phyloP scores from a whole-genome alignment of 2,888 invertebrate species.

The Eupeodes luniger region DNA sequence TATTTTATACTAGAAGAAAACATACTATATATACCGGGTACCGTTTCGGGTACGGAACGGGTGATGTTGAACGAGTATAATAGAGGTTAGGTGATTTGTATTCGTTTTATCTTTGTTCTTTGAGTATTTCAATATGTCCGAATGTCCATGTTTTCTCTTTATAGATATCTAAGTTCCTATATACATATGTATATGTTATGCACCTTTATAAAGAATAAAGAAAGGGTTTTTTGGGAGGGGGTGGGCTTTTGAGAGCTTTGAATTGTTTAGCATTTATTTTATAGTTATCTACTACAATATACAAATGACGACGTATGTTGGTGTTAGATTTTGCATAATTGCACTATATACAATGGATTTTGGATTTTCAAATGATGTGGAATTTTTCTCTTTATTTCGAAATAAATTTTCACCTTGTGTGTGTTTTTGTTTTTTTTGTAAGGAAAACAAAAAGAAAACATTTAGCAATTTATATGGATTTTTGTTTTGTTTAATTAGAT shows the following conservation, averaged over 20 bases:
- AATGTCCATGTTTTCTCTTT: conserved; percentile 4
- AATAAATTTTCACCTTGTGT: conserved; percentile 41
- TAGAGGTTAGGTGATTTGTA: conserved; percentile 66
- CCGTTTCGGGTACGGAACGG: not conserved
- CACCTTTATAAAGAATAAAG: not conserved
- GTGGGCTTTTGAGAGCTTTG: conserved; percentile 33
- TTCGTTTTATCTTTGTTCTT: conserved; percentile 58
- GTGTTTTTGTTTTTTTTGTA: not conserved
- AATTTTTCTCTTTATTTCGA: conserved; percentile 30
- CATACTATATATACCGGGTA: conserved; percentile 34
- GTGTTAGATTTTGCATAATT: conserved; percentile 70
- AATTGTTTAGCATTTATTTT: conserved; percentile 18
- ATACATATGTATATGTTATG: not conserved
- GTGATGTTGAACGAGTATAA: not conserved
- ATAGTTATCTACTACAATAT: not conserved
- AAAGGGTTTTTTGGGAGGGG: not conserved
- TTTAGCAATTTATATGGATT: conserved; percentile 18
- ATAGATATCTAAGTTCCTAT: not conserved
- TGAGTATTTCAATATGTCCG: conserved; percentile 38
- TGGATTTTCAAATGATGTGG: conserved; percentile 38
- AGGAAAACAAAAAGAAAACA: not conserved
- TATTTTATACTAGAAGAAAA: conserved; percentile 52
- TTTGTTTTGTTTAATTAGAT: conserved; percentile 65
- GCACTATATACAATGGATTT: conserved; percentile 41
- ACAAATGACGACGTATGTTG: conserved; percentile 44